phyloP scores from a whole-genome alignment of 2,797 vertebrate species.

The Loris lydekkerianus region DNA sequence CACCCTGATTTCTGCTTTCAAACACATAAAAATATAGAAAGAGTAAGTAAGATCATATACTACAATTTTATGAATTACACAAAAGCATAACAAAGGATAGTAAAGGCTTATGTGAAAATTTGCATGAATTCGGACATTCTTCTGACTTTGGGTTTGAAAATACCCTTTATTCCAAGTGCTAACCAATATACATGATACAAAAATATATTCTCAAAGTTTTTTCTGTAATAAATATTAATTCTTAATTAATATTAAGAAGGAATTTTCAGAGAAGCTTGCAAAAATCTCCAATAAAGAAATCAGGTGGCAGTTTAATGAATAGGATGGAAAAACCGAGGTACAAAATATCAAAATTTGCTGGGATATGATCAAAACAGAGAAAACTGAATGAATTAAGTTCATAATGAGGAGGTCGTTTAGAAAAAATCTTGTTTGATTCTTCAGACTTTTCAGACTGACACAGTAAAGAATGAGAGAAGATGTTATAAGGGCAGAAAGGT shows the following conservation, averaged over 20 bases:
- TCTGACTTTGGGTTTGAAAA: background rate
- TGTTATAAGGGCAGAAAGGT: background rate
- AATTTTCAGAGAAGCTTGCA: background rate
- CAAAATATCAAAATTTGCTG: conserved; percentile 24
- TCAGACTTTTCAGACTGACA: background rate
- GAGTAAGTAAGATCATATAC: background rate
- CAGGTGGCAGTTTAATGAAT: background rate
- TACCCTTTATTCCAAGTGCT: background rate
- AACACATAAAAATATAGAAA: background rate
- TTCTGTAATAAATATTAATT: background rate
- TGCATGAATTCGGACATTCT: background rate
- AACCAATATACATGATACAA: background rate
- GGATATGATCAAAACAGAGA: background rate
- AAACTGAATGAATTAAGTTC: background rate
- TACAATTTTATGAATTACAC: background rate
- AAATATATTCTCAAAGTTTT: background rate
- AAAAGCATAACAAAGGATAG: background rate
- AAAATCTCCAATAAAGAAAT: background rate
- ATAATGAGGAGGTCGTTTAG: background rate
- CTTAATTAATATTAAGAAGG: background rate
- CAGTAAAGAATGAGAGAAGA: background rate
- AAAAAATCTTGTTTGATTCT: background rate
- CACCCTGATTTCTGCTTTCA: background rate
- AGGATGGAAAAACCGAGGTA: background rate
- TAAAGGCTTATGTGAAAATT: background rate